A percentile compares a stretch with the other conserved stretches of the same genome.
phyloP scores from a whole-genome alignment of 2,113 vertebrate species.

The Scalopus aquaticus region DNA sequence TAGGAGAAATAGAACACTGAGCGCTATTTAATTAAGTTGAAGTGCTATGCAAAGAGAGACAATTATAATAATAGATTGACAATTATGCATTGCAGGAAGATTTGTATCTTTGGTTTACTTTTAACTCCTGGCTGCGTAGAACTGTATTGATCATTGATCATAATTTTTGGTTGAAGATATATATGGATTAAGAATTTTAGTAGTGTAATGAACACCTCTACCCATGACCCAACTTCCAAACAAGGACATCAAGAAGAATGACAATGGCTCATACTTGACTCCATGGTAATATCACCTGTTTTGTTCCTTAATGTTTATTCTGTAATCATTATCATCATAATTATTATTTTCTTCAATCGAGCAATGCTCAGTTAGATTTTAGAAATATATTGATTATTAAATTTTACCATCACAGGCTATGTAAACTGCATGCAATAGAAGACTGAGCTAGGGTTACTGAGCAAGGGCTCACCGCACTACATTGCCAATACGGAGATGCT shows the following conservation, averaged over 20 bases:
- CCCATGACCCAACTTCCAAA: not conserved
- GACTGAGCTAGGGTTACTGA: not conserved
- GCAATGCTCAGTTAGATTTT: not conserved
- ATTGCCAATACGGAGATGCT: too few species aligned
- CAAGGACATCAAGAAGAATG: not conserved
- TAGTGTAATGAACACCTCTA: not conserved
- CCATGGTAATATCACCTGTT: not conserved
- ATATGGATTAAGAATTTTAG: not conserved
- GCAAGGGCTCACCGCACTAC: too few species aligned
- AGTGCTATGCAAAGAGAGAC: not conserved
- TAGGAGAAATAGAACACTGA: not conserved
- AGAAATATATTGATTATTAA: not conserved
- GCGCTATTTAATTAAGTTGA: slow-evolving; percentile 19
- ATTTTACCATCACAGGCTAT: not conserved
- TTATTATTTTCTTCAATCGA: not conserved
- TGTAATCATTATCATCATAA: not conserved
- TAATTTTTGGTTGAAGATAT: not conserved
- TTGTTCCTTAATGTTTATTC: not conserved
- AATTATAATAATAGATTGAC: not conserved
- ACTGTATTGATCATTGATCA: not conserved
- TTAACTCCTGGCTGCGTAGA: not conserved
- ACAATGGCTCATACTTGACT: not conserved
- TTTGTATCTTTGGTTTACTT: not conserved
- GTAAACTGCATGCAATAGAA: not conserved
- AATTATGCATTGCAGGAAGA: not conserved